Evolutionary conservation across 64 coral and sea anemone species (phyloP), one percentile per base, ranked within the genome.

Genomic region (Hydrozoanthus tunicans): DNA sequence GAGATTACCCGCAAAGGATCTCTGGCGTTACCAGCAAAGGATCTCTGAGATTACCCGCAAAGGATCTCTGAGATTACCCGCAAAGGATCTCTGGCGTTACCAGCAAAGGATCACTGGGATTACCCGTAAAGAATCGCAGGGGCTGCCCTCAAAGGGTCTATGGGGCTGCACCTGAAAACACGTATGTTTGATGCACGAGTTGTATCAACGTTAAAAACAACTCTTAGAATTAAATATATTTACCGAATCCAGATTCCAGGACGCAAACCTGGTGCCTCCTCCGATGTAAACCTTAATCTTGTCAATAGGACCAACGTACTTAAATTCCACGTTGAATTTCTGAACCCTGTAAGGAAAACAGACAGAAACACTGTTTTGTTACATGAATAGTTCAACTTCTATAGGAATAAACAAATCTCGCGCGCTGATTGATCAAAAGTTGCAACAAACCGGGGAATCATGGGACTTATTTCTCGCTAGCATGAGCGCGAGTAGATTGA

Each of bases 281-380:
- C 64, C 32, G 7, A 85, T 62, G 3, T 70, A n/a, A 54, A 85
- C 82, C 7, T 54, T 25, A n/a, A 85, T 85, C 64, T 85, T 85
- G 20, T 62, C 7, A 6, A 85, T 70, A 4, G 64, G 6, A 85
- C 82, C 64, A 70, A 85, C 7, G 53, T 85, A 70, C 8, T 70
- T 85, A 15, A 85, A 85, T 51, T 56, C 82, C 5, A 85, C 82
- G 17, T 85, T 85, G 43, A 85, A 85, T 10, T 62, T 85, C 64
- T 85, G 82, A 13, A 7, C 7, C 64, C 82, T 85, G 53, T 24
- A 6, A 54, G 12, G 25, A 26, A 81, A 32, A 81, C 10, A 64
- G 59, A 14, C 15, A 61, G 17, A 12, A 4, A 1, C 9, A 81
- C 66, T n/a, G 66, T 69, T 69, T 1, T 20, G 6, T 14, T 69